phyloP scores from a whole-genome alignment of 2,113 vertebrate species.

The Pelusios castaneus region DNA sequence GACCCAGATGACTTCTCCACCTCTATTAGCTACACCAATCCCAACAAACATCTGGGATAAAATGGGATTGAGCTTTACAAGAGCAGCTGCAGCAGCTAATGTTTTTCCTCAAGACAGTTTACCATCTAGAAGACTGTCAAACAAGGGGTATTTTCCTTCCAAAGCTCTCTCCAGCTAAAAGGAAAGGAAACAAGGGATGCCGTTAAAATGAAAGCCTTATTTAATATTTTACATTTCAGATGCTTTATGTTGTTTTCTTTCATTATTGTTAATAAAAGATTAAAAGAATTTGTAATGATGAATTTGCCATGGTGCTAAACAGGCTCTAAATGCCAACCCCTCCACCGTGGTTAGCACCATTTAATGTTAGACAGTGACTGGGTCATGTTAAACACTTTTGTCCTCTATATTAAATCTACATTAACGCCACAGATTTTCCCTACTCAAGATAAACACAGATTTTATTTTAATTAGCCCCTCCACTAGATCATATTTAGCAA shows the following conservation, averaged over 20 bases:
- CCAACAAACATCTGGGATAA: neutral
- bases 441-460: neutral
- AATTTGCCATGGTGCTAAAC: neutral
- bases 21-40: neutral
- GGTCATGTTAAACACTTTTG: neutral
- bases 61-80: neutral
- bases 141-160: neutral
- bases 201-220: too few species aligned
- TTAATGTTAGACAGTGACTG: too few species aligned
- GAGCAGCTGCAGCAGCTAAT: neutral
- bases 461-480: neutral
- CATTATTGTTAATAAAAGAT: too few species aligned
- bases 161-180: too few species aligned
- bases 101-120: neutral
- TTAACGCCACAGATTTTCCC: neutral
- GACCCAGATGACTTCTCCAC: neutral
- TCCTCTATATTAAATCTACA: neutral
- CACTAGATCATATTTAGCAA: accelerated
- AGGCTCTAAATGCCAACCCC: neutral
- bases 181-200: too few species aligned
- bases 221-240: too few species aligned
- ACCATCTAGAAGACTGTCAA: neutral
- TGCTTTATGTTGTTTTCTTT: too few species aligned
- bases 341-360: too few species aligned
- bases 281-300: too few species aligned